A percentile compares a stretch with the other conserved stretches of the same genome.
These are phyloP conservation scores for Callyntrura guangdongensis DNA, from an alignment of 2,888 invertebrate species.

Conservation along the genomic window DNA sequence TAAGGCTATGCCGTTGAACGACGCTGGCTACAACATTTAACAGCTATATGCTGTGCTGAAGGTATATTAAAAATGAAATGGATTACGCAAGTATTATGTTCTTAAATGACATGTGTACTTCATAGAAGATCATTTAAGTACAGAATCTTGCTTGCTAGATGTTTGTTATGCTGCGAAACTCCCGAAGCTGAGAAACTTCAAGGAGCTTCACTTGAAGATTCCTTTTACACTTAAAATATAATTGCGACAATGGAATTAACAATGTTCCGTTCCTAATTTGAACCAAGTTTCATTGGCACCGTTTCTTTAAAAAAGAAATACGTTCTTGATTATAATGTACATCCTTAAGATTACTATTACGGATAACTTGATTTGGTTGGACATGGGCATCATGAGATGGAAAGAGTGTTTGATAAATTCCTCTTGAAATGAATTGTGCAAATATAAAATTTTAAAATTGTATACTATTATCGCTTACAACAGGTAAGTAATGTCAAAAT, in stretches of 20 bases:
- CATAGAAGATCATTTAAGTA: constrained; percentile 61
- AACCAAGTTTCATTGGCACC: too few species aligned
- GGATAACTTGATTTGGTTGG: background rate
- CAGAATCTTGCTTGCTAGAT: background rate
- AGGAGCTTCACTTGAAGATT: constrained; percentile 49
- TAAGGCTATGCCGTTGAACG: background rate
- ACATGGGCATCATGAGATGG: background rate
- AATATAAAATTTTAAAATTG: too few species aligned
- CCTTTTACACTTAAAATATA: background rate
- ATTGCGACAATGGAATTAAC: background rate
- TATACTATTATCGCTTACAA: too few species aligned
- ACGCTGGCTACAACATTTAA: background rate
- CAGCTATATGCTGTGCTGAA: background rate
- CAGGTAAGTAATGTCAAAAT: too few species aligned
- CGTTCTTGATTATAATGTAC: background rate
- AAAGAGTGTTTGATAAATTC: background rate
- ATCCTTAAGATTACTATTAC: too few species aligned
- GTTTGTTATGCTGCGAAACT: constrained; percentile 53
- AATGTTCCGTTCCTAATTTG: too few species aligned
- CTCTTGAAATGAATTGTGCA: too few species aligned
- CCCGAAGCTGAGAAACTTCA: constrained; percentile 50
- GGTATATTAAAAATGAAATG: background rate
- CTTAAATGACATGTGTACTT: constrained; percentile 25
- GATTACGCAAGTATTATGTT: background rate
- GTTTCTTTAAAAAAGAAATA: background rate